phyloP scores from a whole-genome alignment of 2,888 invertebrate genomes.

The Molorchus minor region DNA sequence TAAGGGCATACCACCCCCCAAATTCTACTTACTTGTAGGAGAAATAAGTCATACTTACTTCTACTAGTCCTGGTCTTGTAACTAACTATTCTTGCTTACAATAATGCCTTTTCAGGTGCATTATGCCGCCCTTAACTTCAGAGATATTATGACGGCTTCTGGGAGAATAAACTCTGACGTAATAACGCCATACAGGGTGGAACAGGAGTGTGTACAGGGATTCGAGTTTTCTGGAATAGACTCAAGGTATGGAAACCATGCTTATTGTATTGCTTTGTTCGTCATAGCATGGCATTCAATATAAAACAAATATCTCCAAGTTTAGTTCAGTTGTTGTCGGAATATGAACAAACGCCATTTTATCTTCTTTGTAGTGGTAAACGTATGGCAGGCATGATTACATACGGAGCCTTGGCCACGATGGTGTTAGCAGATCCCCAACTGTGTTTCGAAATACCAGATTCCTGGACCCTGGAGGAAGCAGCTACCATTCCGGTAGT shows the following conservation, averaged over 20 bases:
- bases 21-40: background rate
- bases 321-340: too few species aligned
- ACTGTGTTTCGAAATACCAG: constrained; percentile 66
- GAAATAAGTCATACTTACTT: too few species aligned
- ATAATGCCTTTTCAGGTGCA: constrained; percentile 29
- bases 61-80: too few species aligned
- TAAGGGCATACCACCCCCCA: background rate
- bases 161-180: constrained; percentile 87
- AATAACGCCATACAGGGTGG: constrained; percentile 72
- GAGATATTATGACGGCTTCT: constrained; percentile 92
- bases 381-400: constrained; percentile 63
- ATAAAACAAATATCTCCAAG: too few species aligned
- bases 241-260: too few species aligned
- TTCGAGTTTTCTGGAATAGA: constrained; percentile 71
- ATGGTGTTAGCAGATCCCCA: constrained; percentile 63
- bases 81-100: too few species aligned
- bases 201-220: constrained; percentile 73
- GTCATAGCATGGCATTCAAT: too few species aligned
- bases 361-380: constrained; percentile 45
- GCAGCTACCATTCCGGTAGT: constrained; percentile 71
- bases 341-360: too few species aligned
- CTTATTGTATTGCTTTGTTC: too few species aligned
- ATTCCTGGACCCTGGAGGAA: constrained; percentile 66
- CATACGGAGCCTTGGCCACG: constrained; percentile 66
- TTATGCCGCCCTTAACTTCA: constrained; percentile 54